Percentiles rank a stretch among this genome's conserved stretches.
Conservation (phyloP, 2,113 vertebrate species). For the Centropus unirufus region DNA sequence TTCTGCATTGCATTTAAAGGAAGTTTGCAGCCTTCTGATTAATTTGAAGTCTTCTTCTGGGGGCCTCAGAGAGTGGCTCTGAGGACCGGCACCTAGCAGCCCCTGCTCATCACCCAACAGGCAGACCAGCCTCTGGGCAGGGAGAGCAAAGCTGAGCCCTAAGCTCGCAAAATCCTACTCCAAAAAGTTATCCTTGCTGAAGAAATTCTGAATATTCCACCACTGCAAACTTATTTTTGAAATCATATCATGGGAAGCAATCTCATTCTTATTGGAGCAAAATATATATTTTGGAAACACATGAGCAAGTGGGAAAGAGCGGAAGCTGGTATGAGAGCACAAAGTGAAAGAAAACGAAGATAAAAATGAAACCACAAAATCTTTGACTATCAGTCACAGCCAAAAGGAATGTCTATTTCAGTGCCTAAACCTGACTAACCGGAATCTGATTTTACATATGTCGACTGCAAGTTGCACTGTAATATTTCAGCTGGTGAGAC, state of each 20-base stretch:
- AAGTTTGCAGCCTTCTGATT: background rate
- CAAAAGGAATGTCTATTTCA: background rate
- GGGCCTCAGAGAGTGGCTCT: accelerated
- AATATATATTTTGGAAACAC: background rate
- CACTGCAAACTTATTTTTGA: background rate
- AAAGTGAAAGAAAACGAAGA: background rate
- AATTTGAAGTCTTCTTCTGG: background rate
- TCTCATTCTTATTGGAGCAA: background rate
- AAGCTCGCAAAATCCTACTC: background rate
- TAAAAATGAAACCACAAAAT: background rate
- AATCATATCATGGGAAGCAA: background rate
- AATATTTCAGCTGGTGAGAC: background rate
- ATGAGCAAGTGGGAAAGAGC: background rate
- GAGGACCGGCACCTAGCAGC: accelerated
- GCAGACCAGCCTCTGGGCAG: background rate
- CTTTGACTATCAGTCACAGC: background rate
- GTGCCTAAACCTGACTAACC: background rate
- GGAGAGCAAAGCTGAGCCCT: background rate
- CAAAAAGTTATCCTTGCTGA: background rate
- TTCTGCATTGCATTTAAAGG: background rate
- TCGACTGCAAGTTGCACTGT: background rate
- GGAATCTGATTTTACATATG: background rate
- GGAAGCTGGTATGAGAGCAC: background rate
- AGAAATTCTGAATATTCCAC: background rate
- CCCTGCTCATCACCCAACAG: background rate